Conservation (phyloP, 1,140 invertebrate genomes). For the Pogonomyrmex californicus region DNA sequence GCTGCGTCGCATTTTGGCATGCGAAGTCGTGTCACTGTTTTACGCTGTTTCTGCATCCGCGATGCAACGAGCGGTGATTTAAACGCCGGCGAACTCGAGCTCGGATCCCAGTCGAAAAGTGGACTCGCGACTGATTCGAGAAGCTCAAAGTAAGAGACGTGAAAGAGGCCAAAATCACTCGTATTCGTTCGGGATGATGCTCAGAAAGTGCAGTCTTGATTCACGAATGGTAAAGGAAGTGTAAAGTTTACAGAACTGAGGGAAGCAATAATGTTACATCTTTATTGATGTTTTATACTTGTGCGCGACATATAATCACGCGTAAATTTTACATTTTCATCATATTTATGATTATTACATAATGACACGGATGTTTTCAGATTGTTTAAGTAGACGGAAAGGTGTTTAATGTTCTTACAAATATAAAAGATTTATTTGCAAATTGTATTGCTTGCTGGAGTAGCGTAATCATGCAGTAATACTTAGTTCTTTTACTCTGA, state of each 20-base stretch:
- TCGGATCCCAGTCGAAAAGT: conserved; percentile 53
- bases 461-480: not conserved
- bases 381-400: not conserved
- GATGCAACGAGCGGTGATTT: conserved; percentile 63
- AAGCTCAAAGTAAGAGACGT: not conserved
- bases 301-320: no score
- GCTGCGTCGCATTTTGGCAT: conserved; percentile 53
- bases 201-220: conserved; percentile 79
- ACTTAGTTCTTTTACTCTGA: not conserved
- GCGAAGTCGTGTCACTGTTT: conserved; percentile 32
- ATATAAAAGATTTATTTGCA: not conserved
- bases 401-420: not conserved
- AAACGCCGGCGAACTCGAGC: conserved; percentile 47
- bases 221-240: conserved; percentile 76
- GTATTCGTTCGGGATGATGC: conserved; percentile 37
- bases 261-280: not conserved
- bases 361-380: not conserved
- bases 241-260: not conserved
- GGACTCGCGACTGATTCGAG: conserved; percentile 24
- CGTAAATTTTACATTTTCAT: not conserved
- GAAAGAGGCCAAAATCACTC: conserved; percentile 5
- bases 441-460: not conserved
- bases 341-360: not conserved
- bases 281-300: not conserved
- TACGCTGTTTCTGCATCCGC: not conserved